Base-by-base conservation (phyloP, 64 coral and sea anemone species). In the Stichodactyla helianthus region DNA sequence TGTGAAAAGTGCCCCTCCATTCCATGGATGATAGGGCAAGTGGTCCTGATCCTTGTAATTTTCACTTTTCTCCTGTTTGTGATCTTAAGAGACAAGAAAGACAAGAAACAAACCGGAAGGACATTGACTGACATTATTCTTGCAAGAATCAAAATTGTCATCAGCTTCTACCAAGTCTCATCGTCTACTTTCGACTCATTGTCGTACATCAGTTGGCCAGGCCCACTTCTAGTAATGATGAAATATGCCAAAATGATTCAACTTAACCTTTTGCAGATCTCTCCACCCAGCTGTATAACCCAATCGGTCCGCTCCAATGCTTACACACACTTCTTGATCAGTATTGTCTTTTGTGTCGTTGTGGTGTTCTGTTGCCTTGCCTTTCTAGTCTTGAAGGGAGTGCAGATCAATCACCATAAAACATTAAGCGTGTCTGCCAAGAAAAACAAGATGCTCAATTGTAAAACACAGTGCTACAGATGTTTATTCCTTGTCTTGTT, bases 121-220 rank as follows among this genome's bases (percentile, higher is more conserved):
- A 17, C 14, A 17, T 17, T 60, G 59, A 60, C 59, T 17, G 59
- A 60, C 3, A 60, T 85, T 20, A 77, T 83, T 28, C 31, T 93
- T 44, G 81, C 86, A 25, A 74, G 82, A 19, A 17, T 93, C 18
- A 60, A 60, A 60, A 60, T 60, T 5, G 59, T 60, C 18, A 60
- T 60, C 18, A 17, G 14, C 5, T 93, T 93, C 52, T 93, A 89
- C 44, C 91, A 93, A 27, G 71, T 93, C 12, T 88, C 91, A 5
- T 93, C 91, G 56, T n/a, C 62, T 6, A 83, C 83, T 6, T 63
- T 93, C 8, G 82, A 77, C 10, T 77, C 86, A 20, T 89, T 93
- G 44, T 64, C 87, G 0, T 89, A 93, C 81, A 65, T 84, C 18
- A 50, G 61, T 8, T 93, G 91, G 91, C 91, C 91, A 9, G 18